phyloP scores from a whole-genome alignment of 2,797 vertebrate species.

The Ptychadena robeensis region DNA sequence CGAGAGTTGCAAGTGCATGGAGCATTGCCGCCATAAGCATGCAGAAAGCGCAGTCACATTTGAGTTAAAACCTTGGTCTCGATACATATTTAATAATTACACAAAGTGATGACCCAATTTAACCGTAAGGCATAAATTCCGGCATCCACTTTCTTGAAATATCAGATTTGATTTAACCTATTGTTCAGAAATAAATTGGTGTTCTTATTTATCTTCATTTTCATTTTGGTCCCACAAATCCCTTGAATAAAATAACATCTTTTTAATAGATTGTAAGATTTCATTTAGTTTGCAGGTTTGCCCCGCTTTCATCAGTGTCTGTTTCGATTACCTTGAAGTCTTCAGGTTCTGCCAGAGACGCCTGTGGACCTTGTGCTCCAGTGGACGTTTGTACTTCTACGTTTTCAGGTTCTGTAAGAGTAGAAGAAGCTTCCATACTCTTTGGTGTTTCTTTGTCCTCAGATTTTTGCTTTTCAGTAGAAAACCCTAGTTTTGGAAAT shows the following conservation, averaged over 20 bases:
- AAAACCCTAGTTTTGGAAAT: slow-evolving; percentile 83
- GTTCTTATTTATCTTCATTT: too few species aligned
- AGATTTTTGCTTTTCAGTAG: slow-evolving; percentile 62
- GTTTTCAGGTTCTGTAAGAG: slow-evolving; percentile 30
- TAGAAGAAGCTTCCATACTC: slow-evolving; percentile 4
- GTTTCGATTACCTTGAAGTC: slow-evolving; percentile 10
- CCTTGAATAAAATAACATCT: neutral
- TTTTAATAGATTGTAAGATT: neutral
- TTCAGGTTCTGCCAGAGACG: neutral
- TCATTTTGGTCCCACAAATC: too few species aligned
- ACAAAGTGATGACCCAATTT: neutral
- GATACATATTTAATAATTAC: neutral
- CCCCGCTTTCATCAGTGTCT: neutral
- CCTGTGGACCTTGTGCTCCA: neutral
- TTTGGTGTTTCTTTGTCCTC: slow-evolving; percentile 74
- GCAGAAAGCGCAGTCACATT: neutral
- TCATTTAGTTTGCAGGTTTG: neutral
- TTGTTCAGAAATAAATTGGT: neutral
- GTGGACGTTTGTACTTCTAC: slow-evolving; percentile 39
- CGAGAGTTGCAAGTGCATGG: too few species aligned
- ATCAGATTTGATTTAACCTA: neutral
- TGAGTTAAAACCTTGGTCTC: neutral
- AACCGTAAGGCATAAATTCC: neutral
- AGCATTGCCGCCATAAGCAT: too few species aligned
- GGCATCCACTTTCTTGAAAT: neutral